Evolutionary conservation across 2,888 invertebrate species (phyloP), one percentile per base, ranked within the genome.

Genomic region (Candidula unifasciata): DNA sequence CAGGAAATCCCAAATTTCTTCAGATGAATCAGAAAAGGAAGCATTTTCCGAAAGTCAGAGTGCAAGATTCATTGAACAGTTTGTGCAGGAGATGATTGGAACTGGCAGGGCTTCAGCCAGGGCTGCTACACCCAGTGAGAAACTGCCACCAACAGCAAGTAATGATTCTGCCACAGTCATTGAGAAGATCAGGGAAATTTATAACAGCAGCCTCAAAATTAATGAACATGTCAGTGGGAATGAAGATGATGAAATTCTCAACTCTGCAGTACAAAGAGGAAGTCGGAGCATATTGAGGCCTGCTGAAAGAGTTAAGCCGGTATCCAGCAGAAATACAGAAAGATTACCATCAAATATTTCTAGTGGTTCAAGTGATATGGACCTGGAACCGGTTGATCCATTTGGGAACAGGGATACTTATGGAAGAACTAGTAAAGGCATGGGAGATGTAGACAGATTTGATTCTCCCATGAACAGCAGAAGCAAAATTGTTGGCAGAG

Each of bases 141-240:
- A 27, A 44, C 24, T 13, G 0, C 44, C 73, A n/a, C 73, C 73
- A 27, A 35, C 64, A 37, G 66, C 35, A 27, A 66, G 64, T 64
- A 60, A 78, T 10, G 78, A 78, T 37, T 35, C 78, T 37, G 33
- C 44, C 13, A n/a, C 37, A 35, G 64, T 79, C 6, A 35, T 66
- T n/a, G 66, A 37, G 35, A 79, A 66, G 64, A 66, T 79, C 21
- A 64, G 66, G 18, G 66, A 79, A 33, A 57, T 76, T 5, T 76
- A 57, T 35, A 33, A 30, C 10, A 57, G 76, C 18, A 57, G 76
- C 5, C 57, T 76, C 30, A 76, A 76, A 16, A 57, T 76, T 37
- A 54, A 54, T 54, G 76, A 76, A 57, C 30, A 54, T 33, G 57
- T 54, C 24, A 30, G 76, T 57, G 76, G 57, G 2, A 33, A 33